Conservation (phyloP, 2,113 vertebrate genomes). For the Pseudorhombus dupliciocellatus region DNA sequence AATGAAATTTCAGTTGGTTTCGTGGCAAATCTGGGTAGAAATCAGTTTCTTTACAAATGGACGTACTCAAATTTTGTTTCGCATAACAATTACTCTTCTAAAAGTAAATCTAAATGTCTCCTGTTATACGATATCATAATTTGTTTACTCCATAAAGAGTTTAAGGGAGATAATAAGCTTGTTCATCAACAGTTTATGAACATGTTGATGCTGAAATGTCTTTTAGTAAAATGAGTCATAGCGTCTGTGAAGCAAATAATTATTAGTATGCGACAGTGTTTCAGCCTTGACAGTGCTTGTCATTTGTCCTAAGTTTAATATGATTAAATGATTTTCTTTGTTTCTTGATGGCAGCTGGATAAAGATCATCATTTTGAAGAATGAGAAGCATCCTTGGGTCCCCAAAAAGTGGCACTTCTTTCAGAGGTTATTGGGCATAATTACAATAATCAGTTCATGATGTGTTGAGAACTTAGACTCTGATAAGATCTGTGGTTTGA, state of each 20-base stretch:
- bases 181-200: background rate
- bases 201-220: background rate
- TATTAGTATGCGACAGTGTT: background rate
- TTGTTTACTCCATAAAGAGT: background rate
- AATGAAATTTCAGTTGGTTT: background rate
- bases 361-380: background rate
- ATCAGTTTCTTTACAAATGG: background rate
- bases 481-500: background rate
- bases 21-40: background rate
- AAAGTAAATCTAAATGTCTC: background rate
- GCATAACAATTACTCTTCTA: background rate
- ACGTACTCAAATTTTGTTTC: background rate
- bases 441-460: conserved; percentile 7
- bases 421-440: background rate
- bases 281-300: background rate
- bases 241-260: background rate
- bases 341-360: too few species aligned
- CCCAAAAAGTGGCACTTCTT: background rate
- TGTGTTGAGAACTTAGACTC: background rate
- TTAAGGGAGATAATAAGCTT: background rate
- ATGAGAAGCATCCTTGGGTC: background rate
- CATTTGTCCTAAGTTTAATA: background rate
- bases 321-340: background rate
- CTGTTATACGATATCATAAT: background rate
- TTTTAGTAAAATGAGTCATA: background rate